A percentile compares a stretch with the other conserved stretches of the same genome.
Conservation (phyloP, 2,113 vertebrate genomes). For the Callaeas wilsoni region DNA sequence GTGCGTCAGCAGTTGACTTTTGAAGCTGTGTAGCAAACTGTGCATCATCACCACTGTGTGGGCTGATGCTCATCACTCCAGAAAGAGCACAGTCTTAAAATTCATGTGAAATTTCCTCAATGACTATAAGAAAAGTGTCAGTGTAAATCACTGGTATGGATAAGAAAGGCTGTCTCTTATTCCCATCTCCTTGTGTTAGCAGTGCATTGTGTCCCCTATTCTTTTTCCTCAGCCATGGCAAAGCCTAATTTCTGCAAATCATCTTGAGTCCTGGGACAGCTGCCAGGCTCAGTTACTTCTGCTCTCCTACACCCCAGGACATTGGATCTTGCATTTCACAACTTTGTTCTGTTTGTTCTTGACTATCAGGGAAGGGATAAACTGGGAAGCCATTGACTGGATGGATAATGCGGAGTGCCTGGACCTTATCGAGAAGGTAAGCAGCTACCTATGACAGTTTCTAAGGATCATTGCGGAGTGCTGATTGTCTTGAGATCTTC, state of each 20-base stretch:
- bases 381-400: constrained; percentile 94
- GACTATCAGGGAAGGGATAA: constrained; percentile 83
- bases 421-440: constrained; percentile 91
- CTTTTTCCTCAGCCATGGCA: not conserved
- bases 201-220: not conserved
- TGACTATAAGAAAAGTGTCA: not conserved
- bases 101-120: not conserved
- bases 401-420: constrained; percentile 95
- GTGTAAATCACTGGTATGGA: not conserved
- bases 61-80: not conserved
- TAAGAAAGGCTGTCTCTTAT: not conserved
- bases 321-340: not conserved
- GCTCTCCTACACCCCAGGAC: not conserved
- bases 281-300: not conserved
- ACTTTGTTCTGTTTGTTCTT: constrained; percentile 10
- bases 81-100: not conserved
- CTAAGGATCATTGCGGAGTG: not conserved
- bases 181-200: not conserved
- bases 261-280: not conserved
- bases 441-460: not conserved
- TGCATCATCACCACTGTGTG: not conserved
- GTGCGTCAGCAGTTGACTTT: not conserved
- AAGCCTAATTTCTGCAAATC: not conserved
- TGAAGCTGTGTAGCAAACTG: not conserved
- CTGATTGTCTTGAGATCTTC: not conserved